Conservation (phyloP, 2,113 vertebrate species). For the Mugil cephalus region DNA sequence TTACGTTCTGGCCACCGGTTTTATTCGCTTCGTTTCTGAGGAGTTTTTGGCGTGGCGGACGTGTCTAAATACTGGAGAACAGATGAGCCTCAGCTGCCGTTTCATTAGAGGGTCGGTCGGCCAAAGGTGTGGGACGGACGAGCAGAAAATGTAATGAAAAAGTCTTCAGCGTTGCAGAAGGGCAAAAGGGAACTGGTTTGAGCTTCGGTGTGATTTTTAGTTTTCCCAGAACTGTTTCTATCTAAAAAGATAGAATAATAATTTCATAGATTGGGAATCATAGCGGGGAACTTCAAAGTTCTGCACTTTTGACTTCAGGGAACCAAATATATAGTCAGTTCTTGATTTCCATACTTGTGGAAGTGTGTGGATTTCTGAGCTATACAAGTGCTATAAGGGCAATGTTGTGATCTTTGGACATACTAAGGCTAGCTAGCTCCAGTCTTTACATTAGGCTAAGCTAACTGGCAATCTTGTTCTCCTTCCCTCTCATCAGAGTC, state of each 20-base stretch:
- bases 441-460: neutral
- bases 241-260: too few species aligned
- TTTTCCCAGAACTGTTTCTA: too few species aligned
- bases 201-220: neutral
- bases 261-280: too few species aligned
- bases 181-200: neutral
- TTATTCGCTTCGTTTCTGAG: conserved; percentile 3
- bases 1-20: neutral
- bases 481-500: too few species aligned
- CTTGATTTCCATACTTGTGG: too few species aligned
- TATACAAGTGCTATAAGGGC: neutral
- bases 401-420: neutral
- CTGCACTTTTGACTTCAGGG: too few species aligned
- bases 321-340: too few species aligned
- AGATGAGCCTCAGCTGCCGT: neutral
- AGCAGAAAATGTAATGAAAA: neutral
- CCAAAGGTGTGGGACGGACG: neutral
- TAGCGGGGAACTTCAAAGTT: too few species aligned
- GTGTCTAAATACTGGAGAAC: neutral
- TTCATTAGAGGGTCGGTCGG: neutral
- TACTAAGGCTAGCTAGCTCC: neutral
- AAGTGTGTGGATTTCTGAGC: neutral
- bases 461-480: neutral
- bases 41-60: neutral
- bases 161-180: neutral